Conservation (phyloP, 2,888 invertebrate species). For the Julus scanicus region DNA sequence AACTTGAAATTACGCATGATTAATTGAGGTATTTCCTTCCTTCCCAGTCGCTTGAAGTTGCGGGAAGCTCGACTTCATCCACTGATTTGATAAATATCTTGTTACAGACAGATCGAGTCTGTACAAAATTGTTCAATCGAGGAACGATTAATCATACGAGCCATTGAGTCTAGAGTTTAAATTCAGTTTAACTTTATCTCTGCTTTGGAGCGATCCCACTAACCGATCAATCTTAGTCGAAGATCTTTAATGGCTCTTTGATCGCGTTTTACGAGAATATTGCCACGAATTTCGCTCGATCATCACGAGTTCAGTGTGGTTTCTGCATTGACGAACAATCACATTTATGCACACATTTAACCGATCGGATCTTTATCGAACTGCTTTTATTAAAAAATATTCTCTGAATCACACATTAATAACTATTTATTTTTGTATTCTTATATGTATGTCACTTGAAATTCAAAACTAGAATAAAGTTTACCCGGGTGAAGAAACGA, state of each 20-base stretch:
- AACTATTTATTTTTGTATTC: not conserved
- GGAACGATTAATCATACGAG: conserved; percentile 19
- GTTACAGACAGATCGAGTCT: conserved; percentile 36
- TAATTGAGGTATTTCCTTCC: conserved; percentile 37
- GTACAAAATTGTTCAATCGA: conserved; percentile 44
- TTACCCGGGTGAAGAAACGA: too few species aligned
- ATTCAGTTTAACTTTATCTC: conserved; percentile 40
- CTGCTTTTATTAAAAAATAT: too few species aligned
- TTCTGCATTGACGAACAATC: not conserved
- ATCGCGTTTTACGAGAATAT: not conserved
- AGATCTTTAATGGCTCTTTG: conserved; percentile 40
- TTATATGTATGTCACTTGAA: not conserved
- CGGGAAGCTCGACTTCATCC: conserved; percentile 5
- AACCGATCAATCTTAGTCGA: conserved; percentile 43
- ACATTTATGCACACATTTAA: not conserved
- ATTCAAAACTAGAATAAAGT: too few species aligned
- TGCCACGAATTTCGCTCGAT: not conserved
- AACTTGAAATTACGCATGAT: conserved; percentile 23
- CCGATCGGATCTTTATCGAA: not conserved
- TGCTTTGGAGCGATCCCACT: not conserved
- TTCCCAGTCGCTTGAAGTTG: not conserved
- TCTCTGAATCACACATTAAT: too few species aligned
- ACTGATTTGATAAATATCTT: conserved; percentile 47
- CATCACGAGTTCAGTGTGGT: not conserved
- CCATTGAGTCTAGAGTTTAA: conserved; percentile 38